These are phyloP conservation scores for Catocala nupta DNA, from an alignment of 2,888 invertebrate genomes.

Conservation along the genomic window DNA sequence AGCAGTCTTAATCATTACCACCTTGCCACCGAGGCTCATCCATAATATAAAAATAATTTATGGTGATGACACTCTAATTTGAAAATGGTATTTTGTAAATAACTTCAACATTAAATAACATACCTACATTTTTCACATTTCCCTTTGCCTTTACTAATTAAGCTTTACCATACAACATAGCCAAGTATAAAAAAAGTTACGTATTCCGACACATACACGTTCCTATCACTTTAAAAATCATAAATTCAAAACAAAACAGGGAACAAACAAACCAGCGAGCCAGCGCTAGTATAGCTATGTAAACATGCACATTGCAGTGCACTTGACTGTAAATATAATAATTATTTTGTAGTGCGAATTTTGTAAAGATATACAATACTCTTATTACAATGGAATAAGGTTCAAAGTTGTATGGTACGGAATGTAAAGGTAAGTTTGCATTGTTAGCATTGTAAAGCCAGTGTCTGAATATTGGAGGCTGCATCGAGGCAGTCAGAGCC, in stretches of 20 bases:
- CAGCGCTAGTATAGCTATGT: conserved; percentile 17
- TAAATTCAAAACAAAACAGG: conserved; percentile 19
- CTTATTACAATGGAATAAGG: conserved; percentile 7
- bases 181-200: background rate
- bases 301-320: conserved; percentile 37
- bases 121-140: too few relatives aligned
- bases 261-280: conserved; percentile 26
- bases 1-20: too few relatives aligned
- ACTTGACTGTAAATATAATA: conserved; percentile 47
- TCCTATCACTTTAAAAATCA: conserved; percentile 24
- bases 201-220: background rate
- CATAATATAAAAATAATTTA: too few relatives aligned
- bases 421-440: conserved; percentile 35
- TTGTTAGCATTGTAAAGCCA: conserved; percentile 43
- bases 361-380: background rate
- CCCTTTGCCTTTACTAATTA: too few relatives aligned
- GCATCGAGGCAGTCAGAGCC: conserved; percentile 43
- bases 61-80: too few relatives aligned
- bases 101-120: too few relatives aligned
- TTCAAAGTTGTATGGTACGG: conserved; percentile 13
- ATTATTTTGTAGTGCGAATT: conserved; percentile 34
- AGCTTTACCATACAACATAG: too few relatives aligned
- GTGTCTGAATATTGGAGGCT: conserved; percentile 53
- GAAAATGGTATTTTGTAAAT: too few relatives aligned
- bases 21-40: too few relatives aligned